Conservation (phyloP, 2,797 vertebrate species). For the Aythya fuligula region DNA sequence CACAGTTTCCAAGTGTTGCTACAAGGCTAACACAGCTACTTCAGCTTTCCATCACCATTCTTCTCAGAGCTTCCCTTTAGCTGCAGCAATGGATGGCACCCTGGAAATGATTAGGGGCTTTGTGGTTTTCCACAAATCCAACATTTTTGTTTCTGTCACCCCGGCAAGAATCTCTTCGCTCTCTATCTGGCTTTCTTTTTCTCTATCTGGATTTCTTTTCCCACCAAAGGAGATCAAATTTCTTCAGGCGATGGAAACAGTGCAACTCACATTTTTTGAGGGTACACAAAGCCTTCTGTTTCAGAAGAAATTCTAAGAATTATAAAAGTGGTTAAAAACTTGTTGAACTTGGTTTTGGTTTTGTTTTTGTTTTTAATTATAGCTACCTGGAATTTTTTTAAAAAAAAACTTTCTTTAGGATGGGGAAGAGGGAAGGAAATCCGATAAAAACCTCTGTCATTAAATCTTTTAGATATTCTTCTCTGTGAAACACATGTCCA, state of each 20-base stretch:
- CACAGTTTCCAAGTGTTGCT: not conserved
- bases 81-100: not conserved
- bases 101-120: not conserved
- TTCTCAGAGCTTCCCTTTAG: not conserved
- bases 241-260: not conserved
- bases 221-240: not conserved
- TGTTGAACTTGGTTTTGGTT: no score
- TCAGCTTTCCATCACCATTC: fast-evolving
- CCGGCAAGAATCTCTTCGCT: not conserved
- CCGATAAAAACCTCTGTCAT: not conserved
- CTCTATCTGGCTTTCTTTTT: not conserved
- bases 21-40: not conserved
- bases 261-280: not conserved
- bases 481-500: not conserved
- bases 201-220: not conserved
- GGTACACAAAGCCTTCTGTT: not conserved
- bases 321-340: not conserved
- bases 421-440: not conserved
- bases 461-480: not conserved
- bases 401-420: not conserved
- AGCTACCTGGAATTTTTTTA: not conserved
- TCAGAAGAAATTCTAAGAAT: not conserved
- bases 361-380: not conserved
- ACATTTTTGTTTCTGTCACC: not conserved
- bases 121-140: not conserved